phyloP scores from a whole-genome alignment of 1,140 invertebrate genomes.

The Drosophila melanica region DNA sequence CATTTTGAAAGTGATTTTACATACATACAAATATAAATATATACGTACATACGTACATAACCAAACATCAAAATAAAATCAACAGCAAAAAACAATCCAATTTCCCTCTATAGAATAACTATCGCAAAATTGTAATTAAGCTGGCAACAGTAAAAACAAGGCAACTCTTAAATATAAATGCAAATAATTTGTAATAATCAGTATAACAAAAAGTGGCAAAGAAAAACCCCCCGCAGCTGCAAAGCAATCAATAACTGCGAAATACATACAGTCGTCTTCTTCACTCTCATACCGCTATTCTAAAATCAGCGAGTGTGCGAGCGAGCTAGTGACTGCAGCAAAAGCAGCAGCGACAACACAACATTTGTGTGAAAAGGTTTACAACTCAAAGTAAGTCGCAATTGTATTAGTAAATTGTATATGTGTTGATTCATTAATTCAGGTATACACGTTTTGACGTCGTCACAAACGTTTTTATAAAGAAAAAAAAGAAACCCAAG shows the following conservation, averaged over 20 bases:
- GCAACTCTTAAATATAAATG: slow-evolving; percentile 62
- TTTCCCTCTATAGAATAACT: slow-evolving; percentile 49
- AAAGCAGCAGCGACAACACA: slow-evolving; percentile 40
- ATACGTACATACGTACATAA: slow-evolving; percentile 53
- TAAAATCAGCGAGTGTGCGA: slow-evolving; percentile 39
- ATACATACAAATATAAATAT: slow-evolving; percentile 51
- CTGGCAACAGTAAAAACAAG: slow-evolving; percentile 55
- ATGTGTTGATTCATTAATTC: slow-evolving; percentile 42
- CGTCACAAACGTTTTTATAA: slow-evolving; percentile 17
- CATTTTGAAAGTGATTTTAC: slow-evolving; percentile 83
- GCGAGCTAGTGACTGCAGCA: slow-evolving; percentile 51
- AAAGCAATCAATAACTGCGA: slow-evolving; percentile 73
- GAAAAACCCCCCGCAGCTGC: slow-evolving; percentile 61
- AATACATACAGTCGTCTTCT: slow-evolving; percentile 63
- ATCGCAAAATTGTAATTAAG: slow-evolving; percentile 52
- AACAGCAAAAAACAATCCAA: slow-evolving; percentile 53
- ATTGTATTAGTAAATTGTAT: slow-evolving; percentile 57
- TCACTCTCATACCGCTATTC: slow-evolving; percentile 49
- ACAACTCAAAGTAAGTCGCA: slow-evolving; percentile 81
- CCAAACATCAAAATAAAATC: slow-evolving; percentile 56
- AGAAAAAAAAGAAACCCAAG: slow-evolving; percentile 10
- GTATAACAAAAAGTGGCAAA: slow-evolving; percentile 71
- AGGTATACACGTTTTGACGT: slow-evolving; percentile 34
- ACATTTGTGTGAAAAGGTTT: slow-evolving; percentile 75
- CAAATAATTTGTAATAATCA: slow-evolving; percentile 64